Base-by-base conservation (phyloP, 2,797 vertebrate genomes). In the Merluccius polli region DNA sequence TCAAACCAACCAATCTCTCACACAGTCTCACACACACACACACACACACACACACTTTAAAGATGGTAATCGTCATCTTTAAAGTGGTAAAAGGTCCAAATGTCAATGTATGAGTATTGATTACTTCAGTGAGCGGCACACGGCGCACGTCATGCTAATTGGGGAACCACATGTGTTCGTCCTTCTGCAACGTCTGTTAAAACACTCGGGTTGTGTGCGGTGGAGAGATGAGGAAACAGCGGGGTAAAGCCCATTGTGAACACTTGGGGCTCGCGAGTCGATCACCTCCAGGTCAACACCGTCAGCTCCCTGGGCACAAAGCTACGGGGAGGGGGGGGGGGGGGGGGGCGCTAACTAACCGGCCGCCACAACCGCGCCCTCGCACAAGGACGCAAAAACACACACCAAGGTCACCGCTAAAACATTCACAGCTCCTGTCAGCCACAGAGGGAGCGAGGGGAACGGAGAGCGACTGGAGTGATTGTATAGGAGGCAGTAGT, bases 401-500 rank as follows among this genome's bases (percentile, higher is more conserved):
- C 52, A 63, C n/a, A 24, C 52, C 90, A 91, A 92, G 89, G 90
- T 73, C 88, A 90, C 83, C 87, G 87, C 86, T 81, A 78, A 84
- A 87, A 87, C 87, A 83, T 87, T 87, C 87, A 78, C 88, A 83
- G 68, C 77, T 41, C 59, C 87, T 90, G 91, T 91, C 90, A 90
- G 83, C 83, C 82, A 86, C 71, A 38, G 77, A 83, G 83, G 84
- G 88, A 88, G 84, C 82, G 88, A 88, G 90, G 87, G 86, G 75
- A 82, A 82, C 89, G 89, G 88, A 84, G 86, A 87, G 83, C 85
- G 88, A 68, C 78, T 85, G 85, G 88, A 91, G 87, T 90, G 91
- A 92, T 91, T 89, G 86, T 90, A 87, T 89, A 87, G 90, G 90
- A 93, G 52, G 52, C 52, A 24, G 52, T 90, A 91, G 90, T 89